Base-by-base conservation (phyloP, 92 coral and sea anemone species). In the Montipora capitata region DNA sequence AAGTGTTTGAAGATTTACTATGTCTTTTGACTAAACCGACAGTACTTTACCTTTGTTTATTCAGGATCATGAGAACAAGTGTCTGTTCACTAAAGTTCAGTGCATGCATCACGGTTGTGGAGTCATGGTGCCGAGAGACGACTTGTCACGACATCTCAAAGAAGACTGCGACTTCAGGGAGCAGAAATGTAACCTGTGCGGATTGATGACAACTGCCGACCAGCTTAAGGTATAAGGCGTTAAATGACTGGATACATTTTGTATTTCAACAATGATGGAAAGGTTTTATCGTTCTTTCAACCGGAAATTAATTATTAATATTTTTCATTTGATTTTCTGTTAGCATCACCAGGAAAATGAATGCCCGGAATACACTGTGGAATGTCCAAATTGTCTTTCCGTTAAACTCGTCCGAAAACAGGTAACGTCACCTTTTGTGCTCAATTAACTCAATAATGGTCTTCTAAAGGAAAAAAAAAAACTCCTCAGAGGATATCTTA, bases 31-130 rank as follows among this genome's bases (percentile, higher is more conserved):
- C 35, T 27, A 27, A 27, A 27, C 35, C 51, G 5, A 45, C 51
- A 45, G 51, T 45, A 8, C 51, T 0, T 45, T 45, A 8, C 51
- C 0, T 14, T 11, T 45, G 51, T 45, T 15, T 1, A 45, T 82
- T 6, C 18, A 91, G 94, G 59, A 39, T 6, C 94, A 92, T 58
- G 67, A 68, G 43, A 42, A 68, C 9, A 57, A 65, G 41, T 92
- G 95, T 56, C 67, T 51, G n/a, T 92, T 44, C 74, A 76, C 77
- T 10, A 89, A 79, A 43, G 78, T 92, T 62, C 77, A 72, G 42
- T 92, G 95, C 35, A 75, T 70, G 67, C 90, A 84, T 61, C 74
- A 51, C n/a, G 76, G 78, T 51, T 92, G 95, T 72, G 87, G 85
- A 17, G 82, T 40, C 67, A 14, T 48, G 40, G 79, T 92, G 41